Base-by-base conservation (phyloP, 2,113 vertebrate species). In the Synodontis membranacea region DNA sequence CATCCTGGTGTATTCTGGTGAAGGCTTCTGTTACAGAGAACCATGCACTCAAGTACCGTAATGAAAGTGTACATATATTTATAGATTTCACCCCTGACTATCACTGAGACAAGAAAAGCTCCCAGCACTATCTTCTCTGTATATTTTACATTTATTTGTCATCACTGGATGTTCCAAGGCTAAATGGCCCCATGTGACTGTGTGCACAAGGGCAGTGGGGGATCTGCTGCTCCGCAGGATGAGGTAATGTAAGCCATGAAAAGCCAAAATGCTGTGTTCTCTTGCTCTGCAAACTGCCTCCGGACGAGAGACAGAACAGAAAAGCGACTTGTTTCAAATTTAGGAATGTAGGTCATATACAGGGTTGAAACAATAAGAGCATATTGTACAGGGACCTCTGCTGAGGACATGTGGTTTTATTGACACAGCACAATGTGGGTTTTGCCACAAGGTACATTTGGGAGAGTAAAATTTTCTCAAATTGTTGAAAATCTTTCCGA, bases 101-200 rank as follows among this genome's bases (percentile, higher is more conserved):
- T 34, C 62, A 37, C 42, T 70, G 82, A 52, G 81, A 19, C 23
- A 31, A 83, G 11, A 48, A 50, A 58, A n/a, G 5, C 46, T 82
- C 15, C 60, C 60, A 68, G 44, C 28, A 39, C 23, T 17, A 66
- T 56, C 37, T 56, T 72, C 15, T 28, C 28, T 42, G 25, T 19
- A 54, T 37, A n/a, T 25, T 66, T 50, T 50, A 3, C 5, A n/a
- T 50, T 68, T 66, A 50, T 84, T 84, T 75, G 58, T 72, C 68
- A 23, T 70, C 34, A 28, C 44, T 34, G 23, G 46, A 44, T 84
- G 58, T 75, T 60, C 37, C 2, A 0, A 21, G 23, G 6, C 17
- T 84, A 84, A 75, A 75, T 54, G 70, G 68, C 17, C 70, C 48
- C 46, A 74, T 76, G 72, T 74, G 39, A 11, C 34, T 60, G 54